Percentiles rank a stretch among this genome's conserved stretches.
These are phyloP conservation scores for Ursus arctos DNA, from an alignment of 2,113 vertebrate genomes.

Conservation along the genomic window DNA sequence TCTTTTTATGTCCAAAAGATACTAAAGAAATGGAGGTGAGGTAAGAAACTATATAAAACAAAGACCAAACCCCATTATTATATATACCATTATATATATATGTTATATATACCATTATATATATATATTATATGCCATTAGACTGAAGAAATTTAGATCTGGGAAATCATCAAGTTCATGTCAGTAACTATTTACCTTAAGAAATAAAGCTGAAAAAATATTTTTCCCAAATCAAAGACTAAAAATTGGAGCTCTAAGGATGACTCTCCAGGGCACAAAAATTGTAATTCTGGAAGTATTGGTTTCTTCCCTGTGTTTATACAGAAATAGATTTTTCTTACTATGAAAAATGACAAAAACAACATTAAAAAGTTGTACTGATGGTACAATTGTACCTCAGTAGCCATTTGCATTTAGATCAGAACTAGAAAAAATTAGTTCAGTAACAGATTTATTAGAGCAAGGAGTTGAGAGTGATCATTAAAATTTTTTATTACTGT, in stretches of 20 bases:
- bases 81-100: not conserved
- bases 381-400: not conserved
- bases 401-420: not conserved
- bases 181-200: not conserved
- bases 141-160: not conserved
- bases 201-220: not conserved
- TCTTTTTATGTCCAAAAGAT: not conserved
- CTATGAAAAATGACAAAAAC: not conserved
- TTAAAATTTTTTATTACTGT: not conserved
- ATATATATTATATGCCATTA: not conserved
- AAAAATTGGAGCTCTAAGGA: not conserved
- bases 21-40: not conserved
- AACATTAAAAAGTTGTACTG: not conserved
- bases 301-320: not conserved
- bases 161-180: not conserved
- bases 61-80: not conserved
- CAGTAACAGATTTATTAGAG: not conserved
- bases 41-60: not conserved
- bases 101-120: not conserved
- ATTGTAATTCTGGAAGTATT: not conserved
- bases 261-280: not conserved
- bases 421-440: not conserved
- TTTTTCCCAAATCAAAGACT: not conserved
- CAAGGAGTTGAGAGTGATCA: not conserved
- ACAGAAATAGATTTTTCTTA: not conserved